Conservation (phyloP, 2,113 vertebrate species). For the Ptychochromis oligacanthus region DNA sequence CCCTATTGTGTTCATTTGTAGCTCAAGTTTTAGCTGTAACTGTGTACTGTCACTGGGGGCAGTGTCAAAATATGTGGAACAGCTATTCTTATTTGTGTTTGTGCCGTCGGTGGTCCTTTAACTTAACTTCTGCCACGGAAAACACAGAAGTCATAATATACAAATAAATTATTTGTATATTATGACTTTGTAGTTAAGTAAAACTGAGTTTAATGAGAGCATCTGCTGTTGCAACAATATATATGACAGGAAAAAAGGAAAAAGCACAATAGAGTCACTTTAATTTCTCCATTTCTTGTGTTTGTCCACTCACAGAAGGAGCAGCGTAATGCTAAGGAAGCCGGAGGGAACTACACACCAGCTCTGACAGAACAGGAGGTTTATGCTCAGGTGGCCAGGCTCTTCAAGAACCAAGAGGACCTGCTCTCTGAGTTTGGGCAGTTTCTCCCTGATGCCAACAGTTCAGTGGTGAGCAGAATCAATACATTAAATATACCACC, state of each 20-base stretch:
- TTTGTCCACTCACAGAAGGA: constrained; percentile 85
- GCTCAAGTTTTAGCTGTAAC: not conserved
- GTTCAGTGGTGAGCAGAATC: constrained; percentile 89
- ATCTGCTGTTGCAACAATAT: no score
- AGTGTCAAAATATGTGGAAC: not conserved
- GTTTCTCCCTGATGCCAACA: constrained; percentile 97
- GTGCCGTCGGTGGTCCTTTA: not conserved
- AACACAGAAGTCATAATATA: not conserved
- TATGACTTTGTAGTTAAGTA: no score
- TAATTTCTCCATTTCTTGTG: not conserved
- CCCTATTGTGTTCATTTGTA: not conserved
- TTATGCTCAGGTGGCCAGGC: constrained; percentile 95
- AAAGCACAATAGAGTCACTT: not conserved
- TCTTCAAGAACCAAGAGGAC: constrained; percentile 99
- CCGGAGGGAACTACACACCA: constrained; percentile 95
- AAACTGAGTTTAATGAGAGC: no score
- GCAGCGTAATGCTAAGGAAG: constrained; percentile 98
- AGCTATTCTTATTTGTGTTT: not conserved
- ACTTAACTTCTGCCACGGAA: not conserved
- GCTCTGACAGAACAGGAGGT: constrained; percentile 97
- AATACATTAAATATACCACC: not conserved
- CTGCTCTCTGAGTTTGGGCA: constrained; percentile 97
- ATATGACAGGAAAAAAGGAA: no score
- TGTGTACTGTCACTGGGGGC: not conserved
- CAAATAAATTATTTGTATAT: no score